Conservation (phyloP, 1,140 invertebrate genomes). For the Saccostrea cuccullata region DNA sequence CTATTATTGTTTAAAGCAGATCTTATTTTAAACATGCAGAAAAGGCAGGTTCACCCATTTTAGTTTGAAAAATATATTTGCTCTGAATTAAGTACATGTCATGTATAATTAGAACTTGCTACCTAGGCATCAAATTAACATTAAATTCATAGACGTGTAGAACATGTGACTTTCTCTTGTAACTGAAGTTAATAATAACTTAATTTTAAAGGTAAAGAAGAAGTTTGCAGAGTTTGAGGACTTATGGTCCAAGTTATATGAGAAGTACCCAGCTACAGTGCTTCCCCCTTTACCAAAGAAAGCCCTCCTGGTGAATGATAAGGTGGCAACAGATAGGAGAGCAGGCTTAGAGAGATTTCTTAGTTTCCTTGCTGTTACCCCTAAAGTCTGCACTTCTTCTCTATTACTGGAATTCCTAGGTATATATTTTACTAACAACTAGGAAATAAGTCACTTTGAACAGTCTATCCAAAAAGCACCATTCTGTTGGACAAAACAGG, state of each 20-base stretch:
- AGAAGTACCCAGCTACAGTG: conserved; percentile 64
- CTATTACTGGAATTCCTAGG: conserved; percentile 65
- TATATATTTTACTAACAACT: conserved; percentile 22
- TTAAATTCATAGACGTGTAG: too few species aligned
- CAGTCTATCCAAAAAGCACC: too few species aligned
- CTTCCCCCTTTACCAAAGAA: conserved; percentile 69
- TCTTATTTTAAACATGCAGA: too few species aligned
- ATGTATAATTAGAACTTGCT: too few species aligned
- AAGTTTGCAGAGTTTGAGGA: conserved; percentile 71
- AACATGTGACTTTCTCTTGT: neutral
- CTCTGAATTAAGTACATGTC: too few species aligned
- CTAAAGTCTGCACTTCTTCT: conserved; percentile 57
- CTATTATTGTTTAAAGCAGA: too few species aligned
- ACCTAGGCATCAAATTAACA: neutral
- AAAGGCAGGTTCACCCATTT: too few species aligned
- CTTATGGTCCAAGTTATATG: conserved; percentile 61
- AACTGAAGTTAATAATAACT: neutral
- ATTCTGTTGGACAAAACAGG: too few species aligned
- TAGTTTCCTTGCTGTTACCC: conserved; percentile 61
- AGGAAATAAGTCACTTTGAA: too few species aligned
- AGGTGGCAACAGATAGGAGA: conserved; percentile 60
- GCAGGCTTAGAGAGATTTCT: conserved; percentile 62
- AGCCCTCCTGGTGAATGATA: conserved; percentile 63
- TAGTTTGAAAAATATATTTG: too few species aligned
- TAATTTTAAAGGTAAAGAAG: conserved; percentile 63